These are phyloP conservation scores for Tiphia femorata DNA, from an alignment of 2,888 invertebrate genomes.

Conservation along the genomic window DNA sequence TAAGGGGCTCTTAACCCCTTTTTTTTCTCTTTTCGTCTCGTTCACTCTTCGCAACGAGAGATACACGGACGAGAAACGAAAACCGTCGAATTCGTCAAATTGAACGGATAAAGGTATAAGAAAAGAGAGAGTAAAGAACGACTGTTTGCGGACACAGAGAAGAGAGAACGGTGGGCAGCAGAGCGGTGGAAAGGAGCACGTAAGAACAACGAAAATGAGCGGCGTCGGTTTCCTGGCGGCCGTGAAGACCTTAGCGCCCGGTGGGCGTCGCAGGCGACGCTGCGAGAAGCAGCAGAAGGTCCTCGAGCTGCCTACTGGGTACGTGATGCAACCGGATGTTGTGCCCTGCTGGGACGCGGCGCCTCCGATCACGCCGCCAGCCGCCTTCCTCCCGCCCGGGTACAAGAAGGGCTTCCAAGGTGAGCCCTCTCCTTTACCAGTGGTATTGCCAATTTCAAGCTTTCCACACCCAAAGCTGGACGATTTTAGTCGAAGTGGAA, in stretches of 20 bases:
- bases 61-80: too few species aligned
- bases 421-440: constrained; percentile 39
- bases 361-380: constrained; percentile 78
- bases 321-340: constrained; percentile 70
- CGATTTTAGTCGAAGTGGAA: too few species aligned
- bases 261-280: constrained; percentile 73
- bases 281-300: constrained; percentile 75
- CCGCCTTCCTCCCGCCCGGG: constrained; percentile 76
- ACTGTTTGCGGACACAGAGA: neutral
- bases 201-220: too few species aligned
- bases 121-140: constrained; percentile 1
- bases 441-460: too few species aligned
- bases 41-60: neutral
- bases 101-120: too few species aligned
- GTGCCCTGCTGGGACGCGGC: constrained; percentile 74
- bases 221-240: constrained; percentile 73
- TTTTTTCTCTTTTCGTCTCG: neutral
- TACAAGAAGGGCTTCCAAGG: constrained; percentile 70
- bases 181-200: neutral
- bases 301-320: constrained; percentile 62
- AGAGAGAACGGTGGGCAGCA: constrained; percentile 5
- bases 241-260: constrained; percentile 77
- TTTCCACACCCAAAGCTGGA: too few species aligned
- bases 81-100: too few species aligned
- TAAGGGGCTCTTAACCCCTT: too few species aligned